phyloP scores from a whole-genome alignment of 2,113 vertebrate genomes.

The Pomatorhinus ruficollis region DNA sequence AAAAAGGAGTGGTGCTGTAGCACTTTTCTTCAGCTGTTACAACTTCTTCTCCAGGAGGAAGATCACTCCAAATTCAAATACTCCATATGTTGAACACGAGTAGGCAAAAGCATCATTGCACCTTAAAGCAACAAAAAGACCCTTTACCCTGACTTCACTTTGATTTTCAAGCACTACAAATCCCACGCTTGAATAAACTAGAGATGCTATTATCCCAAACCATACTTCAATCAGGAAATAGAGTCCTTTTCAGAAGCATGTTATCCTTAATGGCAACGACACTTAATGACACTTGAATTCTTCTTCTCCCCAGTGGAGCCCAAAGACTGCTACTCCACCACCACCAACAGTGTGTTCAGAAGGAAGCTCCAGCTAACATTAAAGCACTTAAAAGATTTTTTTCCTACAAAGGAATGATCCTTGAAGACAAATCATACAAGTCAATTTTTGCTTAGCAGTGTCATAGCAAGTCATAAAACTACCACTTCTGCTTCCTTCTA shows the following conservation, averaged over 20 bases:
- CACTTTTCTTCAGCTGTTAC: not conserved
- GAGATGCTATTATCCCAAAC: not conserved
- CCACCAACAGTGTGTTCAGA: not conserved
- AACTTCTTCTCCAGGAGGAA: not conserved
- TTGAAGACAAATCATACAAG: not conserved
- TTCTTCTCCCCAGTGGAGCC: not conserved
- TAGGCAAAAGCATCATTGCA: not conserved
- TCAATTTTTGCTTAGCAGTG: not conserved
- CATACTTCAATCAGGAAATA: not conserved
- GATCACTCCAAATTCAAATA: not conserved
- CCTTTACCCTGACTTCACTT: not conserved
- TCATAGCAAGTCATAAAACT: not conserved
- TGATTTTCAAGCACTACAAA: not conserved
- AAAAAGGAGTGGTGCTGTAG: not conserved
- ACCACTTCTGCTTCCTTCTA: not conserved
- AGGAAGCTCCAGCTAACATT: not conserved
- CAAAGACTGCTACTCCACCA: not conserved
- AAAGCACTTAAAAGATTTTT: not conserved
- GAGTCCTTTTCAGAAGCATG: not conserved
- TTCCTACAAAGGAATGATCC: not conserved
- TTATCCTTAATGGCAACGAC: not conserved
- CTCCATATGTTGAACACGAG: not conserved
- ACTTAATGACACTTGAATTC: not conserved
- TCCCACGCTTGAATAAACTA: not conserved
- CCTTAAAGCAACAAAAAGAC: not conserved